phyloP scores from a whole-genome alignment of 2,113 vertebrate genomes.

The Delphinus delphis region DNA sequence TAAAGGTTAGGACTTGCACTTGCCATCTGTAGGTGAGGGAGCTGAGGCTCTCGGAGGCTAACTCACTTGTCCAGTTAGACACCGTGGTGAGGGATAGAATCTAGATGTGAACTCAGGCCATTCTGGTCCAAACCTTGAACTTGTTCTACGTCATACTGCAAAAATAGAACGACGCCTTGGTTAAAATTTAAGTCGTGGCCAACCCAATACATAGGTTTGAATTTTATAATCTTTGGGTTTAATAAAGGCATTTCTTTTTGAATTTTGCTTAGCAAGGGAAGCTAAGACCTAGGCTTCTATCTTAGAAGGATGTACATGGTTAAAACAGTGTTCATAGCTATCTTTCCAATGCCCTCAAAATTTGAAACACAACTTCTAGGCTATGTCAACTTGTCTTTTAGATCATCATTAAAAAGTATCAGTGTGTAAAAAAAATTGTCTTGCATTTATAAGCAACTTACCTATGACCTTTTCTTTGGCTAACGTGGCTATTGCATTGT shows the following conservation, averaged over 20 bases:
- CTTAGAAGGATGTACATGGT: conserved; percentile 31
- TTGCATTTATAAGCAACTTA: not conserved
- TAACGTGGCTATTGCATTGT: not conserved
- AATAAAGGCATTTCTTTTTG: not conserved
- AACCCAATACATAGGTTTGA: not conserved
- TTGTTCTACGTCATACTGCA: not conserved
- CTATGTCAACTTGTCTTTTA: not conserved
- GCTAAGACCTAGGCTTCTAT: conserved; percentile 1
- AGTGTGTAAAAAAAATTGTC: not conserved
- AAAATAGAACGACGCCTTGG: not conserved
- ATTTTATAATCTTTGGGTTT: not conserved
- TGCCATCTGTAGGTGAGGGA: not conserved
- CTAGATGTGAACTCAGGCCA: not conserved
- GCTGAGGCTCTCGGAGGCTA: not conserved
- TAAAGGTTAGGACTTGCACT: not conserved
- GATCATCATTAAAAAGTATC: not conserved
- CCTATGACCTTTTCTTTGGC: not conserved
- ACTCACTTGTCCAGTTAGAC: not conserved
- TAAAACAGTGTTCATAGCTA: conserved; percentile 67
- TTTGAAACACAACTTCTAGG: conserved; percentile 6
- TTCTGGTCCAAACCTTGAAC: not conserved
- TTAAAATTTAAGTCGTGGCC: not conserved
- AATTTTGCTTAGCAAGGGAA: conserved; percentile 13
- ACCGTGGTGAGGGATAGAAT: not conserved
- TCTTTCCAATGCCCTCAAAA: conserved; percentile 68